These are phyloP conservation scores for Camponotus vicinus DNA, from an alignment of 1,140 invertebrate genomes.

Conservation along the genomic window DNA sequence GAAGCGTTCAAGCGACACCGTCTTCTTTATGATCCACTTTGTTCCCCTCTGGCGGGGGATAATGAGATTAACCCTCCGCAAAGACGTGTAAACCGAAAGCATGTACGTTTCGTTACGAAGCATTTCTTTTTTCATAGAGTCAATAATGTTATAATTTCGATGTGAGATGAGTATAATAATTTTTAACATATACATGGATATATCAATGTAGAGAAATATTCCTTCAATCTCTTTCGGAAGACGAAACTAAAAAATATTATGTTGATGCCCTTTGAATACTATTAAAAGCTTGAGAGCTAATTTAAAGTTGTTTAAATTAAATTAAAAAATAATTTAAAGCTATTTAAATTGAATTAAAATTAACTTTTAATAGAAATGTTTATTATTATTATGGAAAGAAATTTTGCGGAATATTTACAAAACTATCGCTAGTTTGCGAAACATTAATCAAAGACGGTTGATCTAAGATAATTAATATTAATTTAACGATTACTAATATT, in stretches of 20 bases:
- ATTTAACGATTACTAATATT: constrained; percentile 13
- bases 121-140: background rate
- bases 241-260: background rate
- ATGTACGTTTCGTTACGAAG: constrained; percentile 25
- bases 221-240: background rate
- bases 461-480: background rate
- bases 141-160: constrained; percentile 25
- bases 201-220: background rate
- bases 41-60: constrained; percentile 26
- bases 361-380: too few species aligned
- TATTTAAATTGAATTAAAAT: background rate
- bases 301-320: background rate
- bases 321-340: background rate
- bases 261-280: background rate
- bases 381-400: too few species aligned
- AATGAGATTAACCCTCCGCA: constrained; percentile 57
- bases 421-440: too few species aligned
- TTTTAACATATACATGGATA: constrained; percentile 2
- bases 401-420: too few species aligned
- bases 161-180: background rate
- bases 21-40: constrained; percentile 54
- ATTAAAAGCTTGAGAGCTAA: background rate
- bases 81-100: constrained; percentile 54
- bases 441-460: background rate
- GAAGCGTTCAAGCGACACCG: constrained; percentile 45